A percentile compares a stretch with the other conserved stretches of the same genome.
Evolutionary conservation across 92 coral and sea anemone genomes (phyloP).

Genomic region (Bergia sp.): DNA sequence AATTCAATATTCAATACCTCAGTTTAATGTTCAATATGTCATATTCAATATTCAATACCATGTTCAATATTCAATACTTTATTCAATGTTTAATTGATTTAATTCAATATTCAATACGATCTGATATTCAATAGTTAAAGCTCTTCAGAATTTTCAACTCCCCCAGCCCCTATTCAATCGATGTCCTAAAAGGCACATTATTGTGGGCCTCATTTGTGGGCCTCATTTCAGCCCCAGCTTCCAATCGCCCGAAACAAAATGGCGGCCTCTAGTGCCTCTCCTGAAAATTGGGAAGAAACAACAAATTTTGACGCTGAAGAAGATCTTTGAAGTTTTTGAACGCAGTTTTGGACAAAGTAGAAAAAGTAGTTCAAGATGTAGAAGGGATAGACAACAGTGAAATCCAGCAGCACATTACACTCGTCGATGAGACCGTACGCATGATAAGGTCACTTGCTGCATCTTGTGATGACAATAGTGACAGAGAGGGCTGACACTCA

Average conservation of each 20-base stretch:
- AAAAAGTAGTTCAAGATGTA: not conserved
- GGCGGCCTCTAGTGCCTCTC: not conserved
- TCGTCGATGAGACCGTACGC: conserved; percentile 29
- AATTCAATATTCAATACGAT: not conserved
- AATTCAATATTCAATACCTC: not conserved
- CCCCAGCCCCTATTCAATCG: not conserved
- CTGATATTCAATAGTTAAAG: not conserved
- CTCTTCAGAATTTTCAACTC: conserved; percentile 22
- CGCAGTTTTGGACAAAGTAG: conserved; percentile 22
- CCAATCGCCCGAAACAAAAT: conserved; percentile 22
- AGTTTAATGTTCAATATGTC: not conserved
- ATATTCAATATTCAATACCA: not conserved
- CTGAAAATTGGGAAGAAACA: conserved; percentile 26
- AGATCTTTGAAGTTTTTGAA: not conserved
- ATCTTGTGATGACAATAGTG: not conserved
- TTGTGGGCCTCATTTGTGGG: not conserved
- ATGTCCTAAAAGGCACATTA: conserved; percentile 1
- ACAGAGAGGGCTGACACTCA: conserved; percentile 17
- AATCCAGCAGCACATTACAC: conserved; percentile 27
- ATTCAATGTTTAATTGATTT: not conserved
- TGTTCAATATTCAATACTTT: too few relatives aligned
- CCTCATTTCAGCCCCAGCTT: not conserved
- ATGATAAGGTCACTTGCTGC: conserved; percentile 8
- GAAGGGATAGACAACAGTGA: conserved; percentile 3
- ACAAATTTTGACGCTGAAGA: conserved; percentile 3